Percentiles rank a stretch among this genome's conserved stretches.
Conservation (phyloP, 2,888 invertebrate genomes). For the Hipparchia semele region DNA sequence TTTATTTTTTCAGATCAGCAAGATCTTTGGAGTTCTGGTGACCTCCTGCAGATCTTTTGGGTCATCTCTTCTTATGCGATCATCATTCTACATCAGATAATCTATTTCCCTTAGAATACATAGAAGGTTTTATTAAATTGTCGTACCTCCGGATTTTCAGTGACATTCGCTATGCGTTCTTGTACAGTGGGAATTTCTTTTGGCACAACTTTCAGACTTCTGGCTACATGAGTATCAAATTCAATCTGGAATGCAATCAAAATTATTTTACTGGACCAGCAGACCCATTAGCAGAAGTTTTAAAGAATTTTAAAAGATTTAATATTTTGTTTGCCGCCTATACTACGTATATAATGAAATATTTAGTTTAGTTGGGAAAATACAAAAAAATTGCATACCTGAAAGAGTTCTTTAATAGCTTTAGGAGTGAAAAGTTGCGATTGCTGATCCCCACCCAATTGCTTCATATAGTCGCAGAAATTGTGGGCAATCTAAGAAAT, state of each 20-base stretch:
- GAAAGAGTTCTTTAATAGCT: constrained; percentile 77
- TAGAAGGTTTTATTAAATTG: no score
- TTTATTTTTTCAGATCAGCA: no score
- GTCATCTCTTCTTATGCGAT: no score
- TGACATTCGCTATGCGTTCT: constrained; percentile 76
- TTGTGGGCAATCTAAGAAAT: constrained; percentile 68
- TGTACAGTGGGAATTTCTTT: constrained; percentile 84
- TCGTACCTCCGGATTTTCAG: constrained; percentile 68
- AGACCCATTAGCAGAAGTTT: not conserved
- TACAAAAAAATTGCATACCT: constrained; percentile 47
- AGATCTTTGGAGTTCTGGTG: no score
- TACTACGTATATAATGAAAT: no score
- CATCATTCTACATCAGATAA: no score
- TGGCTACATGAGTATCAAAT: constrained; percentile 82
- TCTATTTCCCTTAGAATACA: no score
- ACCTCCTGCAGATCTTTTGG: no score
- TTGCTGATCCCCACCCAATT: constrained; percentile 75
- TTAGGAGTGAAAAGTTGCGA: constrained; percentile 76
- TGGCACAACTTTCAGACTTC: constrained; percentile 77
- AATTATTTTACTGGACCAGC: not conserved
- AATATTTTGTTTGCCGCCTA: no score
- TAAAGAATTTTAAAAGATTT: no score
- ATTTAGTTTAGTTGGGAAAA: not conserved
- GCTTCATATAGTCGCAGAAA: constrained; percentile 76
- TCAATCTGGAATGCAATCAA: constrained; percentile 68